These are phyloP conservation scores for Alviniconcha marisindica DNA, from an alignment of 1,140 invertebrate species.

Conservation along the genomic window DNA sequence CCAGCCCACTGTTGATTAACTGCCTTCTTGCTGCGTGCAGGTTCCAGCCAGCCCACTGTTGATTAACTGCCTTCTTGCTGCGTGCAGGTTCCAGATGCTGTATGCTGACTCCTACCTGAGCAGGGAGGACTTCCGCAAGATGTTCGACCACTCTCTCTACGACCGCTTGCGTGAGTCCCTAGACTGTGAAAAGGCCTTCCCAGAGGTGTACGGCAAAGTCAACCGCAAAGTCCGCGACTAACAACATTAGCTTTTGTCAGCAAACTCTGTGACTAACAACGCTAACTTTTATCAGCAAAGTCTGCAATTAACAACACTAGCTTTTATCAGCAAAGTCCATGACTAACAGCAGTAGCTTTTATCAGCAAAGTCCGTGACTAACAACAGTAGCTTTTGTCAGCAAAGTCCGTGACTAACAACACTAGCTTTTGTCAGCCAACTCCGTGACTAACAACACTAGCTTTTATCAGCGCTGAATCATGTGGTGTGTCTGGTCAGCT, in stretches of 20 bases:
- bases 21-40: too few species aligned
- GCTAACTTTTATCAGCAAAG: neutral
- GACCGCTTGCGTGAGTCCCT: constrained; percentile 82
- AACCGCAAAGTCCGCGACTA: constrained; percentile 81
- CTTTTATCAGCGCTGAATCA: too few species aligned
- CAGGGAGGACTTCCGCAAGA: constrained; percentile 85
- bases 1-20: too few species aligned
- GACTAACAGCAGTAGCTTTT: neutral
- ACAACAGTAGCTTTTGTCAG: neutral
- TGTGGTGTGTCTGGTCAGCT: too few species aligned
- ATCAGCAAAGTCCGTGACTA: neutral
- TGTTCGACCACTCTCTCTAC: constrained; percentile 90
- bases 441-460: too few species aligned
- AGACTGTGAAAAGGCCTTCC: constrained; percentile 84
- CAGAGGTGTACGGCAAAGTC: constrained; percentile 90
- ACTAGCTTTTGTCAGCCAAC: neutral
- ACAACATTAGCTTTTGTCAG: neutral
- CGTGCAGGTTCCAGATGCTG: constrained; percentile 89
- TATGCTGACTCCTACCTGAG: constrained; percentile 90
- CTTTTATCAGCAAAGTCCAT: neutral
- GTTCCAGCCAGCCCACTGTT: too few species aligned
- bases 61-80: too few species aligned
- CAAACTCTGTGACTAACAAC: neutral
- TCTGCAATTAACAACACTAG: neutral
- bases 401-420: too few species aligned